Conservation (phyloP, 2,797 vertebrate species). For the Sebastes trivittatus region DNA sequence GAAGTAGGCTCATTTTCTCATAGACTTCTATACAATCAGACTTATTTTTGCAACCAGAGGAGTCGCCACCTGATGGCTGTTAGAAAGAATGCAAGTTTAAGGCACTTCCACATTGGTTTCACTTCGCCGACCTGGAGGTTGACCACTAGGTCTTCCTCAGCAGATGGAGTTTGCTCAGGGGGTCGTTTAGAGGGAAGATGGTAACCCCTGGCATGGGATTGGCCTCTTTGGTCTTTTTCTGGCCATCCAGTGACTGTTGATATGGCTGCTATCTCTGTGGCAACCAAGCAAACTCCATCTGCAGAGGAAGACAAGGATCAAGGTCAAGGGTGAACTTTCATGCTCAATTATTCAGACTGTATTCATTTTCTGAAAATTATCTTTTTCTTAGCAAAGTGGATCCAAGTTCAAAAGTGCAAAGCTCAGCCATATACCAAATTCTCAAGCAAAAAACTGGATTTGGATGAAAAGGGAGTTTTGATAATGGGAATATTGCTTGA, state of each 20-base stretch:
- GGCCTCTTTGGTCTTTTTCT: background rate
- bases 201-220: background rate
- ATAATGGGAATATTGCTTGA: background rate
- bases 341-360: background rate
- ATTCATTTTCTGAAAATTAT: background rate
- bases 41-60: no score
- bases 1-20: no score
- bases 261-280: background rate
- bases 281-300: background rate
- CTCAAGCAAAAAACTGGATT: background rate
- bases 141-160: background rate
- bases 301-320: background rate
- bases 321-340: background rate
- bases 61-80: rapidly evolving
- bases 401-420: constrained; percentile 10
- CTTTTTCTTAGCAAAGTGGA: background rate
- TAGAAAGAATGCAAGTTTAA: no score
- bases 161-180: background rate
- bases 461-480: background rate
- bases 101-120: no score
- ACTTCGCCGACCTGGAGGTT: no score
- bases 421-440: background rate
- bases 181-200: background rate
- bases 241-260: background rate
- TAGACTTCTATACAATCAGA: no score